Evolutionary conservation across 2,113 vertebrate genomes (phyloP).

Genomic region (Conger conger): DNA sequence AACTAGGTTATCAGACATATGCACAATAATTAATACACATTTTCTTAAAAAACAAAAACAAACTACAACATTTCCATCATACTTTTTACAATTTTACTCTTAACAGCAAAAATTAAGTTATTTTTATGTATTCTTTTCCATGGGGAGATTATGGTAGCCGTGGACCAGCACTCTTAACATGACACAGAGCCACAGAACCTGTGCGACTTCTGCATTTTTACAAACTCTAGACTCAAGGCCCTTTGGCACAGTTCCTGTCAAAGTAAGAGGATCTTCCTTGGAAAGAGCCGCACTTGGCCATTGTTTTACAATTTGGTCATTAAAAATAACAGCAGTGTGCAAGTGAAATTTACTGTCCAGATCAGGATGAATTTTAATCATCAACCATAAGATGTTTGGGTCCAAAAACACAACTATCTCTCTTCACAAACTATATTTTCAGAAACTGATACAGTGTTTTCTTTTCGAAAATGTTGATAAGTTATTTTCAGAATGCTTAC

Average conservation of each 20-base stretch:
- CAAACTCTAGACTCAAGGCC: conserved; percentile 55
- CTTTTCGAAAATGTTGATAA: conserved; percentile 25
- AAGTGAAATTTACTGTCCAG: neutral
- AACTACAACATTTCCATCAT: conserved; percentile 49
- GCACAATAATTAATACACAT: conserved; percentile 6
- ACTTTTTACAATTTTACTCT: conserved; percentile 63
- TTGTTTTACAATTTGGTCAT: neutral
- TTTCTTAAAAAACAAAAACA: neutral
- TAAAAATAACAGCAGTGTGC: neutral
- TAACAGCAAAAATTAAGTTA: conserved; percentile 70
- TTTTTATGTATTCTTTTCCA: conserved; percentile 61
- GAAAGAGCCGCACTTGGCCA: neutral
- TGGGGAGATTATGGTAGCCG: conserved; percentile 66
- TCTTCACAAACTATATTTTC: conserved; percentile 15
- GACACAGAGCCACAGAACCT: conserved; percentile 71
- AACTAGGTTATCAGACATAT: neutral
- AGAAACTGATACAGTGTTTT: conserved; percentile 13
- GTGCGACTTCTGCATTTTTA: conserved; percentile 64
- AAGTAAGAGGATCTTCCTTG: conserved; percentile 1
- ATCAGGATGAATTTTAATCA: neutral
- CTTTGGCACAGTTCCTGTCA: conserved; percentile 8
- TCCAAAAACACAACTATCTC: neutral
- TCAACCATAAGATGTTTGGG: neutral
- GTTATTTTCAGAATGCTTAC: conserved; percentile 28
- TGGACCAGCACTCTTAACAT: conserved; percentile 72